A percentile compares a stretch with the other conserved stretches of the same genome.
Evolutionary conservation across 2,888 invertebrate species (phyloP).

Genomic region (Meiosimyza platycephala): DNA sequence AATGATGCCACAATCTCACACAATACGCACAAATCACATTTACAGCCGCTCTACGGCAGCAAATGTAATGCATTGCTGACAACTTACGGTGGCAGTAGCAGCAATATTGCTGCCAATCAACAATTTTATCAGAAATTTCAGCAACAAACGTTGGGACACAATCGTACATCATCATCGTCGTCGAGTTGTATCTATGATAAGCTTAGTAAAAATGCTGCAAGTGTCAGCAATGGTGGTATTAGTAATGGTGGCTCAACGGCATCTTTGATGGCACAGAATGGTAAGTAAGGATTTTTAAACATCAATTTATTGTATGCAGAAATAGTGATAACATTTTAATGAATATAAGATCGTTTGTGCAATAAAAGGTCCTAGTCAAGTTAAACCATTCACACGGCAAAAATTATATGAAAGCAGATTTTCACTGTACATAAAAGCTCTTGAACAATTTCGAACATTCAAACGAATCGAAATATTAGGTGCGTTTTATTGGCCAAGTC

Average conservation of each 20-base stretch:
- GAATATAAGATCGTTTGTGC: too few species aligned
- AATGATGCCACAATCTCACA: constrained; percentile 52
- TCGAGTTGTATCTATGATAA: constrained; percentile 57
- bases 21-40: constrained; percentile 10
- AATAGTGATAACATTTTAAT: neutral
- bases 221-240: constrained; percentile 26
- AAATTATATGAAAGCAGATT: too few species aligned
- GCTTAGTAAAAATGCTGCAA: constrained; percentile 34
- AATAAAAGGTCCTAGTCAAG: too few species aligned
- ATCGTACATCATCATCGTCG: constrained; percentile 50
- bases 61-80: constrained; percentile 50
- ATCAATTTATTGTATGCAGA: neutral
- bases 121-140: constrained; percentile 58
- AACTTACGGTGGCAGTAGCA: constrained; percentile 56
- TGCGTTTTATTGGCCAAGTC: too few species aligned
- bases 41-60: constrained; percentile 29
- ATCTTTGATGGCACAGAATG: constrained; percentile 53
- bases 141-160: constrained; percentile 43
- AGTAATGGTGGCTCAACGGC: constrained; percentile 36
- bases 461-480: too few species aligned
- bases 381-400: too few species aligned
- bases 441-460: too few species aligned
- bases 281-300: constrained; percentile 48
- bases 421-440: too few species aligned
- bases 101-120: constrained; percentile 49